Percentiles rank a stretch among this genome's conserved stretches.
phyloP scores from a whole-genome alignment of 1,140 invertebrate species.

The Heliconius hewitsoni region DNA sequence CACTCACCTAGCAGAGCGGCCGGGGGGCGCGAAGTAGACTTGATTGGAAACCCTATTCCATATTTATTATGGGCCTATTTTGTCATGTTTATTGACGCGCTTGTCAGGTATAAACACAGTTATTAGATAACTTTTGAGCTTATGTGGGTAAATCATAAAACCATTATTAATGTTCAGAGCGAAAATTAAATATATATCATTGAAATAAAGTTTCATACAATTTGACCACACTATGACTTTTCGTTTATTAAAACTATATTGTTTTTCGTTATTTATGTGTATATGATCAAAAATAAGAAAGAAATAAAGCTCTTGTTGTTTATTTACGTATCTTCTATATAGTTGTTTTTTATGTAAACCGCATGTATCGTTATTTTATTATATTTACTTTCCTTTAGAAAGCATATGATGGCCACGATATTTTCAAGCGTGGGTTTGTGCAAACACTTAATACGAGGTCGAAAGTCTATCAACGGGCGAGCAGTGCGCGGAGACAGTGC shows the following conservation, averaged over 20 bases:
- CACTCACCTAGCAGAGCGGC: constrained; percentile 45
- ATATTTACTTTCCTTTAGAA: not conserved
- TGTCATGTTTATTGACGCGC: constrained; percentile 75
- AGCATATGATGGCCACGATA: constrained; percentile 32
- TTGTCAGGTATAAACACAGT: constrained; percentile 55
- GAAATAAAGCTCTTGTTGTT: no score
- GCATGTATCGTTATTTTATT: not conserved
- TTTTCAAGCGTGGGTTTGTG: constrained; percentile 47
- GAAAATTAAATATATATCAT: not conserved
- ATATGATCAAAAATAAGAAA: no score
- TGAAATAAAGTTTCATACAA: not conserved
- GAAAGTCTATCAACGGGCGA: constrained; percentile 76
- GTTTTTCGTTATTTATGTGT: no score
- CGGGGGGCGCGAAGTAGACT: constrained; percentile 68
- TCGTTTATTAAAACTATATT: no score
- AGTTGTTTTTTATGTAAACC: not conserved
- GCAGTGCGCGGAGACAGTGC: constrained; percentile 58
- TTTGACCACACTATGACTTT: not conserved
- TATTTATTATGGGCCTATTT: constrained; percentile 80
- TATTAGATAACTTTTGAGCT: constrained; percentile 48
- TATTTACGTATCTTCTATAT: no score
- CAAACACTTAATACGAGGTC: constrained; percentile 73
- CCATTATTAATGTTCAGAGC: constrained; percentile 15
- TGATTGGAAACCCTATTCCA: constrained; percentile 79
- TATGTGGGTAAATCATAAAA: constrained; percentile 27